These are phyloP conservation scores for Luidia sarsii DNA, from an alignment of 53 echinoderm and acorn worm species.

Conservation along the genomic window DNA sequence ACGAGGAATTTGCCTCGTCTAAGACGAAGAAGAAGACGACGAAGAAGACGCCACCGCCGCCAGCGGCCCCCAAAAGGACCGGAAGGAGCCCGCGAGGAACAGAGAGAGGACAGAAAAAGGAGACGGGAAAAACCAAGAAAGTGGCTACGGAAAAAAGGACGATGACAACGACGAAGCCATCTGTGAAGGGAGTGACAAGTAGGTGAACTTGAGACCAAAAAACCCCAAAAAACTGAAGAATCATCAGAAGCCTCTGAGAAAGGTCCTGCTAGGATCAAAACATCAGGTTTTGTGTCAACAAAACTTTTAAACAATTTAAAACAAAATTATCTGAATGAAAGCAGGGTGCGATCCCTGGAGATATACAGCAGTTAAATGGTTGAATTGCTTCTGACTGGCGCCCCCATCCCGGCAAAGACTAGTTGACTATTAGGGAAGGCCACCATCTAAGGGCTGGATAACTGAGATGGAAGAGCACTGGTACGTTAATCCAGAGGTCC, in stretches of 20 bases:
- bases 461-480: too few relatives aligned
- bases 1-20: constrained; percentile 40
- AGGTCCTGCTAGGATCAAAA: neutral
- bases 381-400: too few relatives aligned
- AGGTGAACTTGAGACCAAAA: neutral
- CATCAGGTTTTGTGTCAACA: neutral
- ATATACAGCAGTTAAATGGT: too few relatives aligned
- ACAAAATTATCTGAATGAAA: neutral
- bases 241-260: neutral
- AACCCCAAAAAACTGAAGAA: neutral
- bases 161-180: constrained; percentile 5
- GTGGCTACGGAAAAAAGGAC: constrained; percentile 15
- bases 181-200: constrained; percentile 12
- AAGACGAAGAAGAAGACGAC: constrained; percentile 33
- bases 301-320: neutral
- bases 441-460: too few relatives aligned
- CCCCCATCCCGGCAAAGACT: too few relatives aligned
- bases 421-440: too few relatives aligned
- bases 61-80: constrained; percentile 36
- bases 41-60: too few relatives aligned
- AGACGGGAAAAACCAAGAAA: neutral
- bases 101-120: constrained; percentile 17
- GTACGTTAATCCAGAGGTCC: neutral
- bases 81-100: constrained; percentile 52
- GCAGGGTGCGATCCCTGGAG: neutral